Evolutionary conservation across 2,888 invertebrate species (phyloP), one percentile per base, ranked within the genome.

Genomic region (Pogonocherus hispidulus): DNA sequence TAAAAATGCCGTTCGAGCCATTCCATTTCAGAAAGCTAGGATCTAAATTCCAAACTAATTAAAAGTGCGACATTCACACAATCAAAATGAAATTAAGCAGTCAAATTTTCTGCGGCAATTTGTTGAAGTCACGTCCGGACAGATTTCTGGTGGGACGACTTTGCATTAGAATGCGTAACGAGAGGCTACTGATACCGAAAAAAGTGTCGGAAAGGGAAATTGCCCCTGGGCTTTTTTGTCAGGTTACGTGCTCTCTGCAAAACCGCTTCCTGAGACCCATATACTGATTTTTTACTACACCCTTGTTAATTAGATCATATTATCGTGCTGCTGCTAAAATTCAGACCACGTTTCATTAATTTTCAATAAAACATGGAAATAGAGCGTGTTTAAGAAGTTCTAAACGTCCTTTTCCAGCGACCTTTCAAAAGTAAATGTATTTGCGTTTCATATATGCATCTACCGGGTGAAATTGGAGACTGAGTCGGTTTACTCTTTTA

Each of bases 21-120:
- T 63, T 63, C 35, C 23, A 23, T 57, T 59, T 46, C 37, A 22
- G n/a, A 37, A 63, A 68, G 62, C 57, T 32, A 56, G 19, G 63
- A 66, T 69, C 67, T 71, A 68, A 76, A 75, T 73, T 75, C 71
- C 66, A 71, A 76, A 78, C 76, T 77, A 76, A 77, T 77, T 78
- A 80, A 78, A 80, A 76, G 76, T 75, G 74, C 72, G 74, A 76
- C 78, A 76, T 78, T 78, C 74, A 73, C 77, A 77, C 80, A 78
- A 81, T 81, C 78, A 78, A 80, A 79, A 79, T 73, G 76, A 77
- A 80, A 80, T 80, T 79, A 79, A 79, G 77, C 71, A 75, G 78
- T 75, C 75, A 77, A 79, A 76, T 77, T 80, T 79, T 78, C 79
- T 70, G 69, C 66, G 71, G 74, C 75, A 80, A 79, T 79, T 81